These are phyloP conservation scores for Catostylus mosaicus DNA, from an alignment of 30 jellyfish, hydroid and myxozoan genomes.

Conservation along the genomic window DNA sequence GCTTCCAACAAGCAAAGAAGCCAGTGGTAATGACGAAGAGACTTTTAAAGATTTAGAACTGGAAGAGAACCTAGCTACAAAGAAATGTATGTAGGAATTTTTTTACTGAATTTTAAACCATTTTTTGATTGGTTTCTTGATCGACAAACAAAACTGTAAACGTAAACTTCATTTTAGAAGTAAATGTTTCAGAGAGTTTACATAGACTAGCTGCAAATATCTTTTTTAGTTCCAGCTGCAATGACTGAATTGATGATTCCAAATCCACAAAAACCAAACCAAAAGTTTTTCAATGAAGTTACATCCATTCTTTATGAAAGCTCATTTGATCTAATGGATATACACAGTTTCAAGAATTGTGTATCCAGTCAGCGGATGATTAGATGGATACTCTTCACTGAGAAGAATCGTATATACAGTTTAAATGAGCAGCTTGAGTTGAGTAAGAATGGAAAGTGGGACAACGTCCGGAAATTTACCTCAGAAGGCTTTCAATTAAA, in stretches of 20 bases:
- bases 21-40: background rate
- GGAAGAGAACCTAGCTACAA: too few relatives aligned
- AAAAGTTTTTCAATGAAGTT: constrained; percentile 50
- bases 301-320: constrained; percentile 25
- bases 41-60: too few relatives aligned
- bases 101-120: too few relatives aligned
- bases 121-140: background rate
- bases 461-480: constrained; percentile 45
- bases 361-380: constrained; percentile 46
- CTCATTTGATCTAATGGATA: constrained; percentile 42
- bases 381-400: constrained; percentile 43
- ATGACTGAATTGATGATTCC: constrained; percentile 32
- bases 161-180: background rate
- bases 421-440: constrained; percentile 21
- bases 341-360: constrained; percentile 25
- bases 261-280: constrained; percentile 32
- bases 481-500: constrained; percentile 23
- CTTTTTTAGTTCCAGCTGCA: constrained; percentile 19
- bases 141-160: background rate
- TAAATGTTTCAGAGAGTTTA: background rate
- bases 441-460: constrained; percentile 48
- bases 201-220: background rate
- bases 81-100: too few relatives aligned
- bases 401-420: background rate
- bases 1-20: background rate